Base-by-base conservation (phyloP, 2,888 invertebrate genomes). In the Hirtodrosophila histrioides region DNA sequence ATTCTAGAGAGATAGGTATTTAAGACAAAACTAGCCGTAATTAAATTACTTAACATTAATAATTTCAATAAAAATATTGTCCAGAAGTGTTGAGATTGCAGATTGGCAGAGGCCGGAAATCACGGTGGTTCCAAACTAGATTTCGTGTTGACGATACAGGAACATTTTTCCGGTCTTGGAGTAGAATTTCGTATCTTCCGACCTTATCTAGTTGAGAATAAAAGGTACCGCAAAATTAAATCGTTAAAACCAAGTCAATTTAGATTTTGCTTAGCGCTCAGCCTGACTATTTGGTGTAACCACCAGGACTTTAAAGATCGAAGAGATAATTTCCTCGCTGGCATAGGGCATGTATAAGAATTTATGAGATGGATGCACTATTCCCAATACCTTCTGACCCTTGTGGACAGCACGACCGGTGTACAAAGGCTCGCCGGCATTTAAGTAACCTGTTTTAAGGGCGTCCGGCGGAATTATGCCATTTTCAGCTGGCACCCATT, bases 321-420 rank as follows among this genome's bases (percentile, higher is more conserved):
- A 27, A 9, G 63, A 51, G 49, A 69, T 78, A 0, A 88, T 79
- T 57, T 89, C 89, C 11, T 49, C 50, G 1, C 60, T 64, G 0
- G 64, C 48, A 57, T 78, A 76, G 2, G 90, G 85, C 63, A 90
- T 80, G 45, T 89, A 90, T 6, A 88, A 54, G 8, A 82, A 63
- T 3, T 45, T 55, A 67, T 90, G 89, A 0, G 89, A 89, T 12
- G 85, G 86, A 72, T 90, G 90, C 3, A 90, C 70, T 55, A 89
- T 90, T 5, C 90, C 90, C 23, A 82, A 73, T 24, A 88, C 24
- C 0, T 70, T 64, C 2, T 65, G 31, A 0, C 73, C 79, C 4
- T 78, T 53, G 45, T 81, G 51, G 0, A 55, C 12, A 0, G 75
- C 69, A 3, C 88, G 85, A 7, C 82, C 90, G 0, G 86, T 86